Conservation (phyloP, 1,140 invertebrate genomes). For the Phymastichus coffea region DNA sequence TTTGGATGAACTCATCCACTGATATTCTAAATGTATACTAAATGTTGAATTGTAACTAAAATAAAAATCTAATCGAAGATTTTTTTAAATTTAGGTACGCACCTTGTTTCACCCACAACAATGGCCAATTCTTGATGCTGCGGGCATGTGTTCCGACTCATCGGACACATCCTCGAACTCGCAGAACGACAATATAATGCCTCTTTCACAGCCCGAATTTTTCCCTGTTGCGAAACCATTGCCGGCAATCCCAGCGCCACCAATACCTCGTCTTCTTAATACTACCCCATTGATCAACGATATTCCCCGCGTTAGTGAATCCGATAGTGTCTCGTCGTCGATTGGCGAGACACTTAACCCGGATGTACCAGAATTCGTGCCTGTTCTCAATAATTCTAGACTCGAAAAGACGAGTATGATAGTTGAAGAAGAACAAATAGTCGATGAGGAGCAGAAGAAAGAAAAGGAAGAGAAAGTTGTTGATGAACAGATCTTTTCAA, state of each 20-base stretch:
- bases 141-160: slow-evolving; percentile 53
- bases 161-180: slow-evolving; percentile 29
- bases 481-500: no score
- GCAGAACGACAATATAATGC: slow-evolving; percentile 30
- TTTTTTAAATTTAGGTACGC: slow-evolving; percentile 64
- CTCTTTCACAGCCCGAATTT: slow-evolving; percentile 36
- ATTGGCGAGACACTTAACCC: slow-evolving; percentile 71
- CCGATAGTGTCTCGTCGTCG: slow-evolving; percentile 38
- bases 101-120: slow-evolving; percentile 76
- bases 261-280: slow-evolving; percentile 59
- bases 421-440: slow-evolving; percentile 11
- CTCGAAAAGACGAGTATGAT: not conserved
- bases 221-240: slow-evolving; percentile 61
- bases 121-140: slow-evolving; percentile 78
- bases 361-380: slow-evolving; percentile 83
- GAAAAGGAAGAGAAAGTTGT: slow-evolving; percentile 22
- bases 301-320: slow-evolving; percentile 36
- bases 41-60: no score
- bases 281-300: slow-evolving; percentile 25
- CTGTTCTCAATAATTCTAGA: slow-evolving; percentile 49
- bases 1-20: no score
- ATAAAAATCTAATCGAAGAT: no score
- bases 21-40: no score
- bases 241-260: slow-evolving; percentile 65
- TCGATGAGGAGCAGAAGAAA: not conserved